Base-by-base conservation (phyloP, 2,888 invertebrate genomes). In the Petrolisthes cinctipes region DNA sequence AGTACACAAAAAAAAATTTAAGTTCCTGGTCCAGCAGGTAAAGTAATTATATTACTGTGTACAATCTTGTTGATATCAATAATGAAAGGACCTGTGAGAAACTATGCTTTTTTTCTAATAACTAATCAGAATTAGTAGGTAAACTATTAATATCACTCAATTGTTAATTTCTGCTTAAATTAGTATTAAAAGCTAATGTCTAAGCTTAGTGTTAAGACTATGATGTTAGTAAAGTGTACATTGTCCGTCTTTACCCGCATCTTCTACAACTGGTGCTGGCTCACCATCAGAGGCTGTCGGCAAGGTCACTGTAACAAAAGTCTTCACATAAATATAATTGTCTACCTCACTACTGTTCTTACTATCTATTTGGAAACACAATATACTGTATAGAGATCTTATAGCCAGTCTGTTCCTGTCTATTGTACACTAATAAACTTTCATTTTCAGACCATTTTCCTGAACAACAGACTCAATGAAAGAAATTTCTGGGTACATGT, bases 301-400 rank as follows among this genome's bases (percentile, higher is more conserved):
- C 85, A 91, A 90, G 54, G 91, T 91, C 86, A 90, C 91, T 81
- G 91, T 90, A 82, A 91, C 89, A 81, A 78, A 86, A 86, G 51
- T 86, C 81, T 81, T 86, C 61, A 81, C 71, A 79, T 85, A 68
- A 85, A 85, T 85, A 68, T 51, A 68, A 17, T 56, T 79, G 9
- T n/a, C 14, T 57, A n/a, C 7, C 61, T 80, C 9, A 23, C 20
- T 14, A 20, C 61, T 37, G 37, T 37, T 37, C 37, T 37, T 37
- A 37, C 37, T 37, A 37, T 37, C 37, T 37, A 37, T 37, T 37
- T 37, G 37, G 37, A 37, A 37, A 37, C 0, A 37, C 37, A 37
- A 37, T 37, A 37, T 37, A 37, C 37, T 37, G 37, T 37, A 37
- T 37, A 37, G 37, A 37, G 37, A 37, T 37, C 37, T 37, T 37